Evolutionary conservation across 2,113 vertebrate species (phyloP), one percentile per base, ranked within the genome.

Genomic region (Coracopsis vasa): DNA sequence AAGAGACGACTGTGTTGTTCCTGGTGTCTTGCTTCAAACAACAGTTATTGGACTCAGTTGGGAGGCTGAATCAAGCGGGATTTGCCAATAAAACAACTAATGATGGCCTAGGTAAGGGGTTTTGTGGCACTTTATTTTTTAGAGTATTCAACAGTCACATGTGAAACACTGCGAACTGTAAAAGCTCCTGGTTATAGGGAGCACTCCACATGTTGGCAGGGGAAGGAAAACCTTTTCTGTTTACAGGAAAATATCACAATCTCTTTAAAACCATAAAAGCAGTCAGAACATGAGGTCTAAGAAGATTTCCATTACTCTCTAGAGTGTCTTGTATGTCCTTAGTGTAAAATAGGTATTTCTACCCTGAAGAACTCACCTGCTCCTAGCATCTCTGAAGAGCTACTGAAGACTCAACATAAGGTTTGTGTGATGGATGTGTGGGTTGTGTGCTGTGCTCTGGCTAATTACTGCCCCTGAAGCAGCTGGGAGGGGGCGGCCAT

Each of bases 1-100:
- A 3, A 14, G 64, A 47, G 71, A 70, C 0, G 0, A 27, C 14
- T 31, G n/a, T 1, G 0, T 1, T 42, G 21, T 74, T 67, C 10
- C 54, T 74, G 16, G 24, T 65, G 61, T 47, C 35, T 39, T 73
- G 16, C 64, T 71, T 74, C 35, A 84, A 86, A 35, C 47, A 61
- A 10, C 21, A 65, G 19, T 42, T 88, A 33, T 5, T 37, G 7
- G 10, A 31, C 29, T 58, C 47, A 16, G 23, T 35, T 1, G 2
- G 15, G 53, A 75, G 50, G 7, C 42, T 60, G 19, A 4, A 2
- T 35, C 6, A 2, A 12, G 29, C 64, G 47, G 35, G 56, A 72
- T 80, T 71, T 82, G 20, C 56, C 65, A 81, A 19, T 58, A 75
- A 94, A 94, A 45, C 39, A 21, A 18, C 19, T 37, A 80, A 41